Evolutionary conservation across 2,797 vertebrate species (phyloP), one percentile per base, ranked within the genome.

Genomic region (Euthynnus affinis): DNA sequence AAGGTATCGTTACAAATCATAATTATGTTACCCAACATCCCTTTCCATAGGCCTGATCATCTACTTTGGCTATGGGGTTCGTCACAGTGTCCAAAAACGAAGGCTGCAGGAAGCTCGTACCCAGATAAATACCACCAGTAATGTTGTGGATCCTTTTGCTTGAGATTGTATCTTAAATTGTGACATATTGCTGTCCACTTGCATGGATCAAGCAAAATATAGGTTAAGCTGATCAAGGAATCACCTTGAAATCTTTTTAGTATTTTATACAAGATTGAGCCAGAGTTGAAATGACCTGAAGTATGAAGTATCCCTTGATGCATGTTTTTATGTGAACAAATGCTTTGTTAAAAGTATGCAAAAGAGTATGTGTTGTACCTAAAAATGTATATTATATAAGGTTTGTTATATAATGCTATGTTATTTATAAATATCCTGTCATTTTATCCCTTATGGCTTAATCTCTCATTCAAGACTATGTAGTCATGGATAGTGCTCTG

Each of bases 31-130:
- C 12, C 12, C 60, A 13, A 0, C 18, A 40, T 37, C 37, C 69
- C 9, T 49, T 84, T 17, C 88, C 44, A 63, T 68, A 96, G 95
- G 96, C 18, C 58, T 96, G 34, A 63, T 95, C 5, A 91, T 96
- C 78, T 96, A 96, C 81, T 96, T 96, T 81, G 66, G 85, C 55
- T 96, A 96, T 0, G 95, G 96, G 10, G 92, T 96, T 59, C 60
- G 46, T 71, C 93, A 95, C 80, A 96, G 96, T 1, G 37, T 91
- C 0, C 95, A 95, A 73, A 92, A 87, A 51, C 51, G 1, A 52
- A 81, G 88, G 4, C 77, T 84, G 2, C 14, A 20, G 22, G 71
- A 81, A 20, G 49, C 60, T 14, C 51, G 3, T 0, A 22, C 59
- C 17, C 56, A 53, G 63, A 18, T 52, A 1, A 20, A 73, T 15